These are phyloP conservation scores for Hoplostethus mediterraneus DNA, from an alignment of 2,797 vertebrate genomes.

Conservation along the genomic window DNA sequence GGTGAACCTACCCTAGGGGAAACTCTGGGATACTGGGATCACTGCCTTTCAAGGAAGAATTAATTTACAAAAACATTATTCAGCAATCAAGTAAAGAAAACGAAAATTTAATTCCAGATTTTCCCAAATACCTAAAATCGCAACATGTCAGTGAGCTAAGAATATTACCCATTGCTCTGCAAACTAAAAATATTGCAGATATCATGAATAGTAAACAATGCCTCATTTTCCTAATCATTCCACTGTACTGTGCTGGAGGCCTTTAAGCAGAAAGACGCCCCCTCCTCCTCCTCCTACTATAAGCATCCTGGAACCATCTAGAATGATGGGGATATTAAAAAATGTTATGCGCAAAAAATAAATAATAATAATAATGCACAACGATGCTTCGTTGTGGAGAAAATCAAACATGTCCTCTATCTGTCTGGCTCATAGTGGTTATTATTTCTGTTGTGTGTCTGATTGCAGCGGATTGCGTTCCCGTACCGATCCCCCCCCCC, in stretches of 20 bases:
- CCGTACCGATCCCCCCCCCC: too few species aligned
- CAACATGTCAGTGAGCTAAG: too few species aligned
- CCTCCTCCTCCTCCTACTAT: background rate
- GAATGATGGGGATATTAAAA: background rate
- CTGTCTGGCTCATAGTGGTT: conserved; percentile 5
- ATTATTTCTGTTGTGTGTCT: conserved; percentile 28
- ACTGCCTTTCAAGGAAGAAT: too few species aligned
- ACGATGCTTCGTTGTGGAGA: background rate
- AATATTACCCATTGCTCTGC: too few species aligned
- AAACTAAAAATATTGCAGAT: too few species aligned
- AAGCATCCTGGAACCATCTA: conserved; percentile 8
- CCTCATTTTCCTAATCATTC: background rate
- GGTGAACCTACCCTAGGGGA: too few species aligned
- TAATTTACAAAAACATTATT: too few species aligned
- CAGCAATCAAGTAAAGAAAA: too few species aligned
- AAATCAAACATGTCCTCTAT: conserved; percentile 49
- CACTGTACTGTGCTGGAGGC: background rate
- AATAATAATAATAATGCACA: conserved; percentile 6
- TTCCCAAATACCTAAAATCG: too few species aligned
- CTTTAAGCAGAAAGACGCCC: background rate
- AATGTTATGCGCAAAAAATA: conserved; percentile 27
- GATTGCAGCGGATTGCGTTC: conserved; percentile 69
- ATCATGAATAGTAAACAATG: too few species aligned
- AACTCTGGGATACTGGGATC: too few species aligned
- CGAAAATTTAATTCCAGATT: too few species aligned